phyloP scores from a whole-genome alignment of 2,797 vertebrate genomes.

The Graptemys geographica region DNA sequence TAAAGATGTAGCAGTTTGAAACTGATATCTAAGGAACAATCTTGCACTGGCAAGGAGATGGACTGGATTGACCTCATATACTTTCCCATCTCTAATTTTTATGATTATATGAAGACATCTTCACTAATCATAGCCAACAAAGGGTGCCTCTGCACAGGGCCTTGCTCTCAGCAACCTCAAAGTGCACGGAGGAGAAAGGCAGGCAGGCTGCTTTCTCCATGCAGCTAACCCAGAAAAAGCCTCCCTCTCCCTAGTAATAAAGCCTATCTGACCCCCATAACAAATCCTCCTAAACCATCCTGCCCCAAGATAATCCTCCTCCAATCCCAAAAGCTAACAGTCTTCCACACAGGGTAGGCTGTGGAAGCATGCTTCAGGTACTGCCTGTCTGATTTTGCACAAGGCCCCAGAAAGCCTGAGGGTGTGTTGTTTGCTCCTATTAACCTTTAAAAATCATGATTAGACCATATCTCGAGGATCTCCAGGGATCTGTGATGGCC shows the following conservation, averaged over 20 bases:
- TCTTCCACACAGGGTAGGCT: constrained; percentile 37
- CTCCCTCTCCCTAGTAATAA: background rate
- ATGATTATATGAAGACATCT: constrained; percentile 67
- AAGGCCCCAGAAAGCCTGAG: background rate
- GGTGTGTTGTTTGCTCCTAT: constrained; percentile 8
- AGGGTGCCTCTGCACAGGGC: constrained; percentile 50
- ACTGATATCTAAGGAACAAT: background rate
- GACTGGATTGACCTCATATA: constrained; percentile 66
- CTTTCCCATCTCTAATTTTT: constrained; percentile 59
- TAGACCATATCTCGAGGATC: background rate
- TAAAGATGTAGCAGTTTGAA: constrained; percentile 13
- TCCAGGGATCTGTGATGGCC: background rate
- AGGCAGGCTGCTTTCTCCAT: constrained; percentile 7
- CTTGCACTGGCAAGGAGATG: background rate
- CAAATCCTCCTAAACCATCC: constrained; percentile 53
- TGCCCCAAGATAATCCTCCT: constrained; percentile 52
- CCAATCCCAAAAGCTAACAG: constrained; percentile 53
- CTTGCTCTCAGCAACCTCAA: background rate
- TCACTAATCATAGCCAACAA: constrained; percentile 63
- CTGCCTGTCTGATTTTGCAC: background rate
- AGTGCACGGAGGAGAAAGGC: constrained; percentile 9
- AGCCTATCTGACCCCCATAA: constrained; percentile 37
- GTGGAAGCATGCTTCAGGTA: background rate
- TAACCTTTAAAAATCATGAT: constrained; percentile 15
- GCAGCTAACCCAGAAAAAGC: constrained; percentile 68